These are phyloP conservation scores for Apotomis turbidana DNA, from an alignment of 2,888 invertebrate genomes.

Conservation along the genomic window DNA sequence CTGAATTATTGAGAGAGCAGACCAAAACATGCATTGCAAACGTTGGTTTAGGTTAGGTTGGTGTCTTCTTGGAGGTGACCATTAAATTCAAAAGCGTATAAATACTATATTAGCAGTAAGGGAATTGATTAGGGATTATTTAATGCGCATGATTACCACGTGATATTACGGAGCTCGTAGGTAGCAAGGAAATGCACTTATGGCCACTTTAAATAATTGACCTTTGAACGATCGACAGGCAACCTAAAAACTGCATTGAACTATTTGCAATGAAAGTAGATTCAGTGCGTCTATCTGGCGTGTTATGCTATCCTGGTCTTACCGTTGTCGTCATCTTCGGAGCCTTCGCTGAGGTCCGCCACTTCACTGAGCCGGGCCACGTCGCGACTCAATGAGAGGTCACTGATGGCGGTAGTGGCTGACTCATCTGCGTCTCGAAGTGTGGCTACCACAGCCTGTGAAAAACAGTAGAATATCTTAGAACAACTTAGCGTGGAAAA, in stretches of 20 bases:
- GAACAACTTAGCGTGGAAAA: background rate
- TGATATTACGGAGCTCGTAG: no score
- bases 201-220: no score
- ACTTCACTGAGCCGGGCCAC: slow-evolving; percentile 88
- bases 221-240: no score
- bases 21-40: background rate
- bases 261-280: no score
- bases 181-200: no score
- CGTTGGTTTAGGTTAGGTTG: background rate
- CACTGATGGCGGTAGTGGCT: slow-evolving; percentile 78
- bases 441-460: slow-evolving; percentile 78
- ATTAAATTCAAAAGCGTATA: background rate
- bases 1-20: no score
- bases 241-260: no score
- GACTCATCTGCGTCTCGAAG: slow-evolving; percentile 87
- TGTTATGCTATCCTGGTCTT: slow-evolving; percentile 54
- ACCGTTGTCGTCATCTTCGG: slow-evolving; percentile 90
- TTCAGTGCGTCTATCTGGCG: background rate
- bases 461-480: slow-evolving; percentile 34
- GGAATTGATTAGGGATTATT: slow-evolving; percentile 9
- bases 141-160: background rate
- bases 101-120: background rate
- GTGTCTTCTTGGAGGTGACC: background rate
- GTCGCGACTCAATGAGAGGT: slow-evolving; percentile 85
- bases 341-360: slow-evolving; percentile 88